phyloP scores from a whole-genome alignment of 2,888 invertebrate genomes.

The Calameuta pallipes region DNA sequence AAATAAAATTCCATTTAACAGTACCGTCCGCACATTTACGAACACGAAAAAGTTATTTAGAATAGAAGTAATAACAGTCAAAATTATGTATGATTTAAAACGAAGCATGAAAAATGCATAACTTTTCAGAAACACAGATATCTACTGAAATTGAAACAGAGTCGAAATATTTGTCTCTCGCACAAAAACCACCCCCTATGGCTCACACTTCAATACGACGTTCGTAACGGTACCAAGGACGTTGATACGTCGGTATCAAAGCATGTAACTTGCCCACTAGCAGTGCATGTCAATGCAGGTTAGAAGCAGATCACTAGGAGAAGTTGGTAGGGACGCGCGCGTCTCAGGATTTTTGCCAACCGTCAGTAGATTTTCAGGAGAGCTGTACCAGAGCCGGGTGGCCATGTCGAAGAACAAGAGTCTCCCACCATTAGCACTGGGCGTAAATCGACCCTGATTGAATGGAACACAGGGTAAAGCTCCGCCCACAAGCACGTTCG shows the following conservation, averaged over 20 bases:
- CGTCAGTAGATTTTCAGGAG: slow-evolving; percentile 24
- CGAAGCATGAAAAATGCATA: background rate
- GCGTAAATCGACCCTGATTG: slow-evolving; percentile 6
- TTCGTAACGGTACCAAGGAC: background rate
- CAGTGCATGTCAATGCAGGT: background rate
- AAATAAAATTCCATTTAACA: background rate
- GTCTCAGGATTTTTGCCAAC: background rate
- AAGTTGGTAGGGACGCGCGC: background rate
- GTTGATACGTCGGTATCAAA: background rate
- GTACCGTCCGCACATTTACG: background rate
- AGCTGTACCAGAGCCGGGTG: slow-evolving; percentile 34
- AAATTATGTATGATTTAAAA: background rate
- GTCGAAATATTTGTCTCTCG: background rate
- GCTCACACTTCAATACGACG: background rate
- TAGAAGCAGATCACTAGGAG: background rate
- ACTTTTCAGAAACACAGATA: background rate
- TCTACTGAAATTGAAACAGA: background rate
- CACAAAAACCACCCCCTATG: background rate
- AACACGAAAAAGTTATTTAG: background rate
- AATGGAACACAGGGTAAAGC: background rate
- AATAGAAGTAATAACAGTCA: background rate
- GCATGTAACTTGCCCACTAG: background rate
- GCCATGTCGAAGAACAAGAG: slow-evolving; percentile 31
- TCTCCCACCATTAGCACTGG: slow-evolving; percentile 21
- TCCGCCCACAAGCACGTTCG: background rate